Conservation (phyloP, 2,113 vertebrate species). For the Crotalus horridus region DNA sequence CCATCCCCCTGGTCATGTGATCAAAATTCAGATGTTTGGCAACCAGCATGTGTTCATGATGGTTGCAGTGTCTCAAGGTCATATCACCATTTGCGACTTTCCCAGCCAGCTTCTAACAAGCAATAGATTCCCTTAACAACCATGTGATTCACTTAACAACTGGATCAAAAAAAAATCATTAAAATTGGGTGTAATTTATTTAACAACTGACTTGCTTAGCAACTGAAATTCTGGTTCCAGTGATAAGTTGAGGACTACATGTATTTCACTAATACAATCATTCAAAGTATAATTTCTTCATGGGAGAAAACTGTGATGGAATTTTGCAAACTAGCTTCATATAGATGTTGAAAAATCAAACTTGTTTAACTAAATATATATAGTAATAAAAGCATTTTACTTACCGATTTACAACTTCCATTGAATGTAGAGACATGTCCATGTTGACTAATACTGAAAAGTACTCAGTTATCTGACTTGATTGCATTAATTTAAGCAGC, state of each 20-base stretch:
- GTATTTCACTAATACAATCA: background rate
- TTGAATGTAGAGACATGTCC: slow-evolving; percentile 99
- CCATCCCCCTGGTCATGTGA: background rate
- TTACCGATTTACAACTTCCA: slow-evolving; percentile 99
- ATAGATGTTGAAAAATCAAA: background rate
- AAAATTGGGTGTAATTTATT: background rate
- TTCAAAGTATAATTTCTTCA: background rate
- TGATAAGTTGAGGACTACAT: background rate
- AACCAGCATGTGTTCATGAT: background rate
- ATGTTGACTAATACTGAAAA: slow-evolving; percentile 98
- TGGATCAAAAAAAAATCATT: background rate
- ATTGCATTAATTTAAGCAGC: slow-evolving; percentile 98
- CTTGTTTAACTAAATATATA: background rate
- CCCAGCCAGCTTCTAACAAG: background rate
- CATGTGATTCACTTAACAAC: too few species aligned
- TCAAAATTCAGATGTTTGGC: background rate
- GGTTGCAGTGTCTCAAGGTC: background rate
- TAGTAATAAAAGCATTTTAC: slow-evolving; percentile 6
- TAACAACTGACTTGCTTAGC: background rate
- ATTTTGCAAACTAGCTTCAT: background rate
- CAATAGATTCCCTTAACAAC: background rate
- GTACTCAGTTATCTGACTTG: slow-evolving; percentile 98
- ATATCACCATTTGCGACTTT: background rate
- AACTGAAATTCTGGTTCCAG: background rate
- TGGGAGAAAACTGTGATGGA: background rate